Percentiles rank a stretch among this genome's conserved stretches.
Evolutionary conservation across 2,797 vertebrate genomes (phyloP).

Genomic region (Hephaestus fuliginosus): DNA sequence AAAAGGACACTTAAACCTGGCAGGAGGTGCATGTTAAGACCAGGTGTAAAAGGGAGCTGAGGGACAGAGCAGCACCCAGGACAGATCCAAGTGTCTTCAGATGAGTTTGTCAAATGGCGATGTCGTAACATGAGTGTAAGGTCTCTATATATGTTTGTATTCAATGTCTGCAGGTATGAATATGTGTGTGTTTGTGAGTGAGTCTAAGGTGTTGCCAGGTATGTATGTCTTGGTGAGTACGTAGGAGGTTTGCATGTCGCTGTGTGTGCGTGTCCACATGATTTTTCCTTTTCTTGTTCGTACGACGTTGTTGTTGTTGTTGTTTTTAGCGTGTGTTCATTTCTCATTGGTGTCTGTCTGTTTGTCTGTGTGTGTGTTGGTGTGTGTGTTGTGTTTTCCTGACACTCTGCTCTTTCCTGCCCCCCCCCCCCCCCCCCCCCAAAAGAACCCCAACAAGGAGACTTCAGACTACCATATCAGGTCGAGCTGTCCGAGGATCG

Average conservation of each 20-base stretch:
- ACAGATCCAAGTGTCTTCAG: slow-evolving; percentile 44
- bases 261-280: slow-evolving; percentile 41
- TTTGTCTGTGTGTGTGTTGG: slow-evolving; percentile 4
- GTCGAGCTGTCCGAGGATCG: slow-evolving; percentile 75
- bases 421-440: background rate
- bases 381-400: slow-evolving; percentile 13
- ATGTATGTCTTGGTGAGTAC: slow-evolving; percentile 85
- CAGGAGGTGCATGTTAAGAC: background rate
- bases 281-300: slow-evolving; percentile 47
- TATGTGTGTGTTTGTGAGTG: slow-evolving; percentile 86
- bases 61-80: slow-evolving; percentile 6
- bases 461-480: slow-evolving; percentile 81
- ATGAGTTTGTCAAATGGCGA: slow-evolving; percentile 45
- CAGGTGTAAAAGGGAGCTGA: slow-evolving; percentile 1
- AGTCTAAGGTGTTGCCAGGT: slow-evolving; percentile 84
- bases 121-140: slow-evolving; percentile 75
- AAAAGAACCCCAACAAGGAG: slow-evolving; percentile 76
- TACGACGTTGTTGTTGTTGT: slow-evolving; percentile 17
- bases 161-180: slow-evolving; percentile 85
- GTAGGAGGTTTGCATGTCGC: slow-evolving; percentile 77
- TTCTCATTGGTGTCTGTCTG: slow-evolving; percentile 35
- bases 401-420: slow-evolving; percentile 50
- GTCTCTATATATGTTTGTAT: slow-evolving; percentile 81
- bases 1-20: background rate
- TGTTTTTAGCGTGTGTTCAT: slow-evolving; percentile 43